Evolutionary conservation across 2,888 invertebrate genomes (phyloP), one percentile per base, ranked within the genome.

Genomic region (Stenurella melanura): DNA sequence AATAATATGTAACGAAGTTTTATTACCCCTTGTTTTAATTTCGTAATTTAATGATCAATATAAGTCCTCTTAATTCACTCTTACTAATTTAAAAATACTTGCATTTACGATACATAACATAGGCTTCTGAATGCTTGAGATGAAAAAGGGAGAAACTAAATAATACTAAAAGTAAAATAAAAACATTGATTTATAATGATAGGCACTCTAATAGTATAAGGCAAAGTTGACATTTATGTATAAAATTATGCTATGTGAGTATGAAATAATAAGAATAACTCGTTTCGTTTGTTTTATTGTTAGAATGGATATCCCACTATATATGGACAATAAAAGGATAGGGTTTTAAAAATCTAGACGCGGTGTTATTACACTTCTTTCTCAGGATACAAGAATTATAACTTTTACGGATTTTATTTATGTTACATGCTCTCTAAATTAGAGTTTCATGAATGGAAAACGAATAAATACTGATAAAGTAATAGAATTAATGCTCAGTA

Each of bases 41-140:
- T 72, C 61, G 54, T 72, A n/a, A 72, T 61, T 72, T 72, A 63
- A 72, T 63, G 63, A 63, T 30, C 72, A 72, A 72, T 72, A 61
- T 63, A 72, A 63, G 63, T 63, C 30, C 63, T 34, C 54, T 61
- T 72, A 63, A 72, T 61, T 72, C 63, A 72, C 54, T 42, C 26
- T n/a, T 9, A 54, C 54, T 54, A 63, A 63, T 19, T 72, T 6
- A 61, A 50, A 63, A 64, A 64, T 64, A 34, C 64, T 17, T 50
- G n/a, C n/a, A 50, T 64, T 64, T 64, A 64, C 64, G 42, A 64
- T 64, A n/a, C 64, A 17, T 26, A 17, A 21, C 26, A 34, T 63
- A 7, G 34, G 17, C 63, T 63, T 34, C 64, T 42, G 64, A 64
- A 42, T 19, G 18, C 12, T 18, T 12, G 18, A 30, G 9, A 64